Percentiles rank a stretch among this genome's conserved stretches.
These are phyloP conservation scores for Paramacrobiotus metropolitanus DNA, from an alignment of 1,140 invertebrate genomes.

Conservation along the genomic window DNA sequence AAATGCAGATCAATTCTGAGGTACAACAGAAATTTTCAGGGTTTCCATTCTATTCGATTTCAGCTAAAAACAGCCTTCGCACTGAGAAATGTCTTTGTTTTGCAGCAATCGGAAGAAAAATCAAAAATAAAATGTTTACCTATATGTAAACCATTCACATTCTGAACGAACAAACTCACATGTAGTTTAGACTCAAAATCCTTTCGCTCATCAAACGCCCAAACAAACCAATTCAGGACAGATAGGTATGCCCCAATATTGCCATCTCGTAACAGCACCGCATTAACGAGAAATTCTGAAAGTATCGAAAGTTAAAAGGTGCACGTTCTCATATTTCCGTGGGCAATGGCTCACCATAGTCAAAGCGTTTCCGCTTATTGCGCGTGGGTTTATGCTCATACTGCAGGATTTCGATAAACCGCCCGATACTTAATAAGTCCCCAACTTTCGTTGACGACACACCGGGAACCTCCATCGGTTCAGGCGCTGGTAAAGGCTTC, in stretches of 20 bases:
- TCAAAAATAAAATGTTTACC: no score
- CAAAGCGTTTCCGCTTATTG: not conserved
- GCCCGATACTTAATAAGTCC: not conserved
- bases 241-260: not conserved
- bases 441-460: not conserved
- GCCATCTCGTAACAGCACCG: not conserved
- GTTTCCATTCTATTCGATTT: no score
- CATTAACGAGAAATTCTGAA: not conserved
- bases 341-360: not conserved
- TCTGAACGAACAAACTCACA: no score
- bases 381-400: not conserved
- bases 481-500: not conserved
- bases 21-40: no score
- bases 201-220: constrained; percentile 2
- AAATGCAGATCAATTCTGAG: no score
- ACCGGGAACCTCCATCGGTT: not conserved
- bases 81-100: no score
- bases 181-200: no score
- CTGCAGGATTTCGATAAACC: constrained; percentile 1
- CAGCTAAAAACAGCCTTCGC: no score
- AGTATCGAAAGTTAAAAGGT: not conserved
- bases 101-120: no score
- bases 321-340: no score
- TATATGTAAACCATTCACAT: no score
- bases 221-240: not conserved